Evolutionary conservation across 2,888 invertebrate genomes (phyloP), one percentile per base, ranked within the genome.

Genomic region (Ceraclea dissimilis): DNA sequence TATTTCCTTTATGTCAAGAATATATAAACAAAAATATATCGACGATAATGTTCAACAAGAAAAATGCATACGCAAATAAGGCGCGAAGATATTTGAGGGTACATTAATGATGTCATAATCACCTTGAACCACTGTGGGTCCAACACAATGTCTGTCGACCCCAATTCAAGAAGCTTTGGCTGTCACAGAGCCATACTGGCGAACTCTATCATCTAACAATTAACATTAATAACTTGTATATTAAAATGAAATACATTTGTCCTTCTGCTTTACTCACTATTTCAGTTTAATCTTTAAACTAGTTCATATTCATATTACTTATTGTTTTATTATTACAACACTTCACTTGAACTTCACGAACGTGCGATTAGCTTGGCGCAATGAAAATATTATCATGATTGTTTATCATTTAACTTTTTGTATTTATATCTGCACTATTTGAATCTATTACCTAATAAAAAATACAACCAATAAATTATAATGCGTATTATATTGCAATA

Each of bases 161-260:
- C 39, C 39, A 5, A 39, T 4, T 39, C 2, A 39, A 16, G 16
- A 39, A 13, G 39, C 5, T 39, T 39, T 39, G 39, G 39, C 39
- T 39, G 39, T 44, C 39, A 31, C n/a, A 46, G 19, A 43, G 57
- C 57, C 57, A 57, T 57, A 39, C 44, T 57, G 54, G 54, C 54
- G 54, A 57, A 31, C 2, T 10, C 13, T 18, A 31, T 51, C 49
- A 54, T 51, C 47, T 54, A 26, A 58, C 51, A 8, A 48, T 43
- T 13, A 51, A 16, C 20, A 34, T 49, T n/a, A 49, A 39, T 44
- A 21, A 47, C 60, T 60, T 58, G 58, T 60, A 60, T 10, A 60
- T 58, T 11, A 60, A 33, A 46, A 60, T 58, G 53, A 54, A 60
- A 56, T 54, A 60, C 60, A 60, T 60, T 49, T 43, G 58, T n/a